Evolutionary conservation across 2,888 invertebrate species (phyloP).

Genomic region (Scaptomyza tumidula): DNA sequence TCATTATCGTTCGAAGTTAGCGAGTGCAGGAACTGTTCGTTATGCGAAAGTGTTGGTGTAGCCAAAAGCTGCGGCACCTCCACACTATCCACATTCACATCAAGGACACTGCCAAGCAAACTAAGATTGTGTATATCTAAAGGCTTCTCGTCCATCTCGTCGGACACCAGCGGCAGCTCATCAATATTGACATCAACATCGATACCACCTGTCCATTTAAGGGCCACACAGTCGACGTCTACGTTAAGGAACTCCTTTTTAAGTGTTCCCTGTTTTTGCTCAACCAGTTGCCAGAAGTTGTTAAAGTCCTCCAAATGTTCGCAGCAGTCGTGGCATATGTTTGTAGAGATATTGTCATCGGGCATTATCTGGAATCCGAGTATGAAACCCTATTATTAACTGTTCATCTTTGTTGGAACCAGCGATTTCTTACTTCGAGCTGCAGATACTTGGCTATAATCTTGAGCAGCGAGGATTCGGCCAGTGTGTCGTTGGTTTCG

Average conservation of each 20-base stretch:
- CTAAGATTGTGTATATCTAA: constrained; percentile 67
- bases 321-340: constrained; percentile 65
- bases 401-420: background rate
- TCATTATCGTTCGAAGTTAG: constrained; percentile 7
- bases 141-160: constrained; percentile 69
- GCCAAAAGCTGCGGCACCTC: constrained; percentile 44
- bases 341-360: constrained; percentile 69
- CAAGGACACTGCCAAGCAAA: constrained; percentile 65
- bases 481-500: constrained; percentile 65
- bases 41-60: constrained; percentile 1
- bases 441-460: constrained; percentile 76
- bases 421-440: constrained; percentile 58
- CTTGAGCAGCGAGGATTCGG: constrained; percentile 69
- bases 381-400: background rate
- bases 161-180: constrained; percentile 64
- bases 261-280: constrained; percentile 69
- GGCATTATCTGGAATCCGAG: constrained; percentile 51
- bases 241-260: constrained; percentile 69
- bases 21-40: background rate
- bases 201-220: constrained; percentile 60
- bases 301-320: constrained; percentile 75
- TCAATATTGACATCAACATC: constrained; percentile 69
- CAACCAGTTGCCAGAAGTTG: constrained; percentile 67
- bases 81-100: constrained; percentile 70
- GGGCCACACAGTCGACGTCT: constrained; percentile 63